Percentiles rank a stretch among this genome's conserved stretches.
These are phyloP conservation scores for Caenorhabditis remanei DNA, from an alignment of 1,140 invertebrate species.

Conservation along the genomic window DNA sequence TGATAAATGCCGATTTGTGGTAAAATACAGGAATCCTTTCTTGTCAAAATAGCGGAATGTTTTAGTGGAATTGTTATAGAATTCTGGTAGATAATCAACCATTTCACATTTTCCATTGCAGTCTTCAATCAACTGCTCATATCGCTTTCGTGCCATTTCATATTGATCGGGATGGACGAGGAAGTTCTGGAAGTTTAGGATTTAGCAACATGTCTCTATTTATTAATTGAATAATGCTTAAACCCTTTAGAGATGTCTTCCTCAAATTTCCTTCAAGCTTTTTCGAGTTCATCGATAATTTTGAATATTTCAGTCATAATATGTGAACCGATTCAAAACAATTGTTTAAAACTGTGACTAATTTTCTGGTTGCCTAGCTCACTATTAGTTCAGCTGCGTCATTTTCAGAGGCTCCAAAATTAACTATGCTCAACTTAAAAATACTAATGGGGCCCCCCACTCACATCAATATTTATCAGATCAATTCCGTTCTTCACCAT, in stretches of 20 bases:
- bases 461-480: background rate
- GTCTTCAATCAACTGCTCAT: background rate
- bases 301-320: too few species aligned
- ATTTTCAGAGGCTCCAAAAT: too few species aligned
- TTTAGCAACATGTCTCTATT: background rate
- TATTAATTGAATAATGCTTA: too few species aligned
- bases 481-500: background rate
- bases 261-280: too few species aligned
- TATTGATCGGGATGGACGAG: background rate
- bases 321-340: too few species aligned
- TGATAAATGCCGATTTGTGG: background rate
- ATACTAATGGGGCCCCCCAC: background rate
- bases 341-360: too few species aligned
- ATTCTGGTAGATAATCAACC: background rate
- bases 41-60: background rate
- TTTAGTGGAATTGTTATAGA: background rate
- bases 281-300: too few species aligned
- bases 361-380: too few species aligned
- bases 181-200: background rate
- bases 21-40: background rate
- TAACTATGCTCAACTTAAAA: background rate
- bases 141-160: slow-evolving; percentile 1
- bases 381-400: too few species aligned
- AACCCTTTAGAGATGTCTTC: too few species aligned
- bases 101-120: slow-evolving; percentile 4